Evolutionary conservation across 1,140 invertebrate genomes (phyloP).

Genomic region (Callitettix versicolor): DNA sequence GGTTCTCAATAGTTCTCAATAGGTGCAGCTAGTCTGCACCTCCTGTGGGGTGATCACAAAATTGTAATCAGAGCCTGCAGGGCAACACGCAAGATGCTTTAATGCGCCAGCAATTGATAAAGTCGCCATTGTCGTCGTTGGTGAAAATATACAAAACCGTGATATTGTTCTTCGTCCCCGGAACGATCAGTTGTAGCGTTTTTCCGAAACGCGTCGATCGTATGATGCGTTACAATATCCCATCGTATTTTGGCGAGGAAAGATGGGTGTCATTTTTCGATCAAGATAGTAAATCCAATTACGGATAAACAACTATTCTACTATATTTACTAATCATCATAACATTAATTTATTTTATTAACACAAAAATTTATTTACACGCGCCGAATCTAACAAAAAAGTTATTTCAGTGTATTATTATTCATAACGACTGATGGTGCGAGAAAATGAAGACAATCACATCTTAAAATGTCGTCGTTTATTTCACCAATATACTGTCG

Average conservation of each 20-base stretch:
- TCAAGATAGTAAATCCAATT: background rate
- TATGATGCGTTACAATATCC: conserved; percentile 28
- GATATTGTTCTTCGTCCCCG: conserved; percentile 35
- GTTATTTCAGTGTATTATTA: conserved; percentile 31
- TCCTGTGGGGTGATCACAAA: too few species aligned
- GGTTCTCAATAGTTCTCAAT: too few species aligned
- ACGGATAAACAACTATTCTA: too few species aligned
- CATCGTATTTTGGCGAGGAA: conserved; percentile 38
- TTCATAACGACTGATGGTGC: conserved; percentile 33
- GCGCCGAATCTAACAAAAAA: conserved; percentile 25
- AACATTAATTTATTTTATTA: too few species aligned
- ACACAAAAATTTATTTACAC: too few species aligned
- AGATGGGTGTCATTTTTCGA: conserved; percentile 34
- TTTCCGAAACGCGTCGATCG: conserved; percentile 34
- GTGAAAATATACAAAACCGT: conserved; percentile 30
- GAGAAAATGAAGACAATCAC: conserved; percentile 26
- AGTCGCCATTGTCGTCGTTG: conserved; percentile 34
- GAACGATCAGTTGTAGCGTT: conserved; percentile 29
- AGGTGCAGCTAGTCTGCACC: too few species aligned
- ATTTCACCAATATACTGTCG: conserved; percentile 34
- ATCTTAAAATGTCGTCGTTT: conserved; percentile 30
- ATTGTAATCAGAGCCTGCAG: too few species aligned
- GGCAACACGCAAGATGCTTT: conserved; percentile 29
- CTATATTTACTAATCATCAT: too few species aligned
- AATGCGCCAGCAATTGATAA: conserved; percentile 36